Base-by-base conservation (phyloP, 2,888 invertebrate genomes). In the Sussaba pulchella region DNA sequence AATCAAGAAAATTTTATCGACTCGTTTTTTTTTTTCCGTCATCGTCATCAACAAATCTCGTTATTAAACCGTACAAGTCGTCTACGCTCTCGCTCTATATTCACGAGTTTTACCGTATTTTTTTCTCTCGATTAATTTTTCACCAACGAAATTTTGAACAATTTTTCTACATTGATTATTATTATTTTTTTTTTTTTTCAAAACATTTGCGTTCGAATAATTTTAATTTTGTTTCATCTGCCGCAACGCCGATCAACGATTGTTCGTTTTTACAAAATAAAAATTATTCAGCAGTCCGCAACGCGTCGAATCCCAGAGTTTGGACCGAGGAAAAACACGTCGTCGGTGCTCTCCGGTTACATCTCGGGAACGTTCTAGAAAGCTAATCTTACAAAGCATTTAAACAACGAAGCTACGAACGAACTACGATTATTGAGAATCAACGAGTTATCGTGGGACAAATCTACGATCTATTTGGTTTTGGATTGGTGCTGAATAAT, bases 151-250 rank as follows among this genome's bases (percentile, higher is more conserved):
- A 47, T 79, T 45, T 83, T 64, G 31, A 57, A 57, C 10, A 52
- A 52, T 43, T 26, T 21, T 31, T 79, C 54, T 69, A 10, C 31
- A 78, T 66, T 82, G 70, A 81, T 77, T 82, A 31, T 50, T 74
- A 67, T 41, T 50, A 41, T 59, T 50, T 81, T 70, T 82, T 82
- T 79, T 77, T 70, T 24, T 10, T 77, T 67, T 75, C 74, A 75
- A 67, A 66, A 82, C 78, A 73, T 5, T 83, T 83, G 80, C 84
- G 85, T 86, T 85, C 86, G 87, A 87, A 86, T 91, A 91, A 91
- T 91, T 91, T 91, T 91, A 91, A 91, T 91, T 91, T 91, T 91
- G 91, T 91, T n/a, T 91, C 89, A 91, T 91, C 91, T 88, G 91
- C 90, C 89, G 89, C 87, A 87, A 89, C 88, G 88, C 86, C 86